Evolutionary conservation across 2,113 vertebrate species (phyloP).

Genomic region (Chitala chitala): DNA sequence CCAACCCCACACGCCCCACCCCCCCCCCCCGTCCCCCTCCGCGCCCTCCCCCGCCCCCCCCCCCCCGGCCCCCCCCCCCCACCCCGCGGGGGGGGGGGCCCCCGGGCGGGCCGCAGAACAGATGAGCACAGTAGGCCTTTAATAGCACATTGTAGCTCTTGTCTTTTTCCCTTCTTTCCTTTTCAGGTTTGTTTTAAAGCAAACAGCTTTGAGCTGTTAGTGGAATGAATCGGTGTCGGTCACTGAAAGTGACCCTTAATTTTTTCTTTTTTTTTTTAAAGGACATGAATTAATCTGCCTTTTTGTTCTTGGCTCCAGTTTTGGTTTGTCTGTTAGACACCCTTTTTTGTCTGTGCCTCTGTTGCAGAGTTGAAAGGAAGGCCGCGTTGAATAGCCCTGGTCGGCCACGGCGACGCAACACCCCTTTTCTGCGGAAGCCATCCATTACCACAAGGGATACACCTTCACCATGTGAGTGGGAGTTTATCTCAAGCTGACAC

Average conservation of each 20-base stretch:
- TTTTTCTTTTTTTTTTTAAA: constrained; percentile 7
- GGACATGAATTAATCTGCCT: neutral
- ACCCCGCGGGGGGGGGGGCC: neutral
- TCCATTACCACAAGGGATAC: constrained; percentile 1
- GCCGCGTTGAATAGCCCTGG: constrained; percentile 11
- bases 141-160: constrained; percentile 48
- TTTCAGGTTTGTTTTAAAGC: constrained; percentile 27
- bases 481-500: constrained; percentile 18
- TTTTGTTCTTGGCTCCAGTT: neutral
- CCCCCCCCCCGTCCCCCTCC: no score
- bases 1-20: no score
- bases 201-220: constrained; percentile 14
- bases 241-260: neutral
- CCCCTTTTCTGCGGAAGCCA: constrained; percentile 23
- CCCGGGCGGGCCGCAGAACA: neutral
- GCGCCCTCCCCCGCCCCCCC: no score
- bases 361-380: constrained; percentile 21
- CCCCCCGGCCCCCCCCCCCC: no score
- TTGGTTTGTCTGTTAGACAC: neutral
- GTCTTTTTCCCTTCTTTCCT: constrained; percentile 21
- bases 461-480: constrained; percentile 33
- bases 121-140: constrained; percentile 37
- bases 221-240: constrained; percentile 32
- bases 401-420: constrained; percentile 2
- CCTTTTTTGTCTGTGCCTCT: constrained; percentile 25